Percentiles rank a stretch among this genome's conserved stretches.
These are phyloP conservation scores for Silurus asotus DNA, from an alignment of 2,113 vertebrate genomes.

Conservation along the genomic window DNA sequence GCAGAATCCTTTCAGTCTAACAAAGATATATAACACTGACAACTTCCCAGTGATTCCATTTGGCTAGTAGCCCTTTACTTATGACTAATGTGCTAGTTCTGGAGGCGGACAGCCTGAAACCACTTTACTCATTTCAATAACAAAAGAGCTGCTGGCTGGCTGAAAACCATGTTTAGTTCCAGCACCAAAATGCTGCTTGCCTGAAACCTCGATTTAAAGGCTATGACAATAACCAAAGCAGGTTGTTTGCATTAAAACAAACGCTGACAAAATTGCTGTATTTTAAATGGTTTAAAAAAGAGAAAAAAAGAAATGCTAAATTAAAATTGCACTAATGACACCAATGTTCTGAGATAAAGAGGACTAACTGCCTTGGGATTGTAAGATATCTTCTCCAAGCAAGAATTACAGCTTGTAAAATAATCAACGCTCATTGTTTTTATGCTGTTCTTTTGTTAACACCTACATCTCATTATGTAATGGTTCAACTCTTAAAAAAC, in stretches of 20 bases:
- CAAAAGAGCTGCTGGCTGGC: neutral
- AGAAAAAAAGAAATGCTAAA: neutral
- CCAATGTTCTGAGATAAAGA: neutral
- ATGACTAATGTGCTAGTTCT: neutral
- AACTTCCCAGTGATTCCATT: neutral
- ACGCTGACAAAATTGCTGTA: neutral
- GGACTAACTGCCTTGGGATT: neutral
- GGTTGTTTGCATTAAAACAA: neutral
- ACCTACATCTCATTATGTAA: neutral
- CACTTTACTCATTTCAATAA: neutral
- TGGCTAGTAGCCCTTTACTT: neutral
- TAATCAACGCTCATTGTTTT: neutral
- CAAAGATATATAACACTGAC: neutral
- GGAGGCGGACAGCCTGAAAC: neutral
- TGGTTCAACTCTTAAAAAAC: neutral
- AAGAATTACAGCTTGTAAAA: slow-evolving; percentile 7
- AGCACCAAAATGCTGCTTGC: neutral
- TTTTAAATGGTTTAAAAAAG: neutral
- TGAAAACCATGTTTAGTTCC: neutral
- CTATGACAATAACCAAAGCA: neutral
- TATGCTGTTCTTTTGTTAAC: neutral
- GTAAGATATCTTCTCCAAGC: neutral
- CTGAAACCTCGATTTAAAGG: neutral
- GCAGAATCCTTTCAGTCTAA: neutral
- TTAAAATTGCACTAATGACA: neutral